Conservation (phyloP, 2,888 invertebrate genomes). For the Ryuthela nishihirai region DNA sequence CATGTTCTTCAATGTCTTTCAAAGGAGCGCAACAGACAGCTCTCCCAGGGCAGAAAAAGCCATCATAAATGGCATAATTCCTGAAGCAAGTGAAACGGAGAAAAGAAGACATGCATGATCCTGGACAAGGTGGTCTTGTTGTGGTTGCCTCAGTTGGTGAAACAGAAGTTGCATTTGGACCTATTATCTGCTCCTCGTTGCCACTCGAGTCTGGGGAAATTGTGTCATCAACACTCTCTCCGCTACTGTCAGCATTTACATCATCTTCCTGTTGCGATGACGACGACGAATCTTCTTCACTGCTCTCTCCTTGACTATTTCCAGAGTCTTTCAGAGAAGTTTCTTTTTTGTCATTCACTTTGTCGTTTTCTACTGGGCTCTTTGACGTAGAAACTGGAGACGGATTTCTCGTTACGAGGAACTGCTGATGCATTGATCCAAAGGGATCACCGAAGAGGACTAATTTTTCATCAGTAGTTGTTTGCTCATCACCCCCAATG, state of each 20-base stretch:
- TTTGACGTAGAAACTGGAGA: too few relatives aligned
- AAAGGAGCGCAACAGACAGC: slow-evolving; percentile 88
- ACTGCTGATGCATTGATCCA: too few relatives aligned
- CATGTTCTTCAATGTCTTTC: slow-evolving; percentile 55
- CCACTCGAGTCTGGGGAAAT: slow-evolving; percentile 13
- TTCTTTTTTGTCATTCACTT: too few relatives aligned
- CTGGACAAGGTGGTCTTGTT: slow-evolving; percentile 71
- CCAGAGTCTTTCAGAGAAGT: too few relatives aligned
- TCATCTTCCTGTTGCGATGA: neutral
- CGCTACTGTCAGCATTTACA: neutral
- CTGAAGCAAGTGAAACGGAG: slow-evolving; percentile 89
- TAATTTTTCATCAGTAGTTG: too few relatives aligned
- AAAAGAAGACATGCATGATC: slow-evolving; percentile 82
- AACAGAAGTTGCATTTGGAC: too few relatives aligned
- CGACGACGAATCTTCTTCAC: neutral
- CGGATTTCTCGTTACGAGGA: too few relatives aligned
- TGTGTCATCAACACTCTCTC: slow-evolving; percentile 1
- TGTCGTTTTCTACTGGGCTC: too few relatives aligned
- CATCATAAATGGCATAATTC: slow-evolving; percentile 49
- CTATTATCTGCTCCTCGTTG: too few relatives aligned
- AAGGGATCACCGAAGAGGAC: too few relatives aligned
- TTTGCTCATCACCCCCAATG: too few relatives aligned
- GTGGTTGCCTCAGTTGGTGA: neutral
- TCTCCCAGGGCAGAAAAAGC: slow-evolving; percentile 80
- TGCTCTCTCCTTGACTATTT: too few relatives aligned